Percentiles rank a stretch among this genome's conserved stretches.
Conservation (phyloP, 2,113 vertebrate species). For the Pomatorhinus ruficollis region DNA sequence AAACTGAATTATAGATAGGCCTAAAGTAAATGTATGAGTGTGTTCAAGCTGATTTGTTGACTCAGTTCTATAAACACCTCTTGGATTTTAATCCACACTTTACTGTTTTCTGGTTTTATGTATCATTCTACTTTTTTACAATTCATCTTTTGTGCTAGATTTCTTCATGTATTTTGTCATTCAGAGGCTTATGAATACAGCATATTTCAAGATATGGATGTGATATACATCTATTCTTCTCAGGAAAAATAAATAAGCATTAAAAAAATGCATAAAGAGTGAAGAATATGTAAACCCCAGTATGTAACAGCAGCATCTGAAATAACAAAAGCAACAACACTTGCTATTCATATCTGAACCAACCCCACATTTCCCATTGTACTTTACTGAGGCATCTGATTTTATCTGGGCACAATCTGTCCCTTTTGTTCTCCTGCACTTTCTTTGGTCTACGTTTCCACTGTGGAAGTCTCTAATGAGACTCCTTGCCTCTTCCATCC, state of each 20-base stretch:
- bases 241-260: neutral
- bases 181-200: neutral
- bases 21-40: conserved; percentile 64
- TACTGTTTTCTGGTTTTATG: conserved; percentile 35
- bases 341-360: neutral
- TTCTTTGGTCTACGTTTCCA: neutral
- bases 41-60: conserved; percentile 64
- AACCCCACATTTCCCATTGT: neutral
- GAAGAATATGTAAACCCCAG: neutral
- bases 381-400: neutral
- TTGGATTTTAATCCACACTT: conserved; percentile 57
- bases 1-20: conserved; percentile 74
- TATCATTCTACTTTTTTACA: conserved; percentile 3
- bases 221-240: conserved; percentile 21
- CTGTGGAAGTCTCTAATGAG: neutral
- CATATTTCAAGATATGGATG: conserved; percentile 22
- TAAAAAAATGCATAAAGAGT: neutral
- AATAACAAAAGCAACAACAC: neutral
- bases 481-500: neutral
- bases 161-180: conserved; percentile 41
- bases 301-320: neutral
- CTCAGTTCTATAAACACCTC: conserved; percentile 71
- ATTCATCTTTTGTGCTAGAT: conserved; percentile 44
- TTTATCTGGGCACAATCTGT: neutral
- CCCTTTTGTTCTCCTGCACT: neutral